Conservation (phyloP, 2,888 invertebrate species). For the Mimachlamys varia region DNA sequence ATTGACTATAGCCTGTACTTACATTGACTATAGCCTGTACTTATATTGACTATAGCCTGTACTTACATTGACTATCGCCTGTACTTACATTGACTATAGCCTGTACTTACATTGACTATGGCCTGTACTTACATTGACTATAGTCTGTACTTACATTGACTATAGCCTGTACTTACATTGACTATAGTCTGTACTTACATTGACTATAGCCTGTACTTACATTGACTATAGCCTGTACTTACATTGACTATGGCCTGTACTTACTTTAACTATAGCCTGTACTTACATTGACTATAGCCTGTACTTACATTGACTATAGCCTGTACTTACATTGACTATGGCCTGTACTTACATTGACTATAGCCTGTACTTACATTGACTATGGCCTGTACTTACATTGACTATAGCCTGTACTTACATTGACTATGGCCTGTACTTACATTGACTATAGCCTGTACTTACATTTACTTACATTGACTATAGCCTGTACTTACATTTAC, state of each 20-base stretch:
- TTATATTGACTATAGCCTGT: slow-evolving; percentile 78
- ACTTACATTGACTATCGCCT: no score
- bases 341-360: slow-evolving; percentile 76
- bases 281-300: slow-evolving; percentile 78
- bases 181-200: slow-evolving; percentile 73
- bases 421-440: no score
- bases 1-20: slow-evolving; percentile 77
- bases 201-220: slow-evolving; percentile 78
- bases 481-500: no score
- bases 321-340: no score
- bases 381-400: slow-evolving; percentile 71
- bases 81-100: slow-evolving; percentile 78
- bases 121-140: no score
- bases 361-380: no score
- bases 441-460: slow-evolving; percentile 77
- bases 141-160: slow-evolving; percentile 75
- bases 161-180: slow-evolving; percentile 78
- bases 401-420: slow-evolving; percentile 79
- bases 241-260: slow-evolving; percentile 78
- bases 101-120: slow-evolving; percentile 77
- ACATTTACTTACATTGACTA: slow-evolving; percentile 76
- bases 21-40: slow-evolving; percentile 78
- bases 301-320: slow-evolving; percentile 78
- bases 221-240: slow-evolving; percentile 77
- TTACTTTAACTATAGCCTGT: no score